Evolutionary conservation across 2,888 invertebrate genomes (phyloP).

Genomic region (Himalopsyche tibetana): DNA sequence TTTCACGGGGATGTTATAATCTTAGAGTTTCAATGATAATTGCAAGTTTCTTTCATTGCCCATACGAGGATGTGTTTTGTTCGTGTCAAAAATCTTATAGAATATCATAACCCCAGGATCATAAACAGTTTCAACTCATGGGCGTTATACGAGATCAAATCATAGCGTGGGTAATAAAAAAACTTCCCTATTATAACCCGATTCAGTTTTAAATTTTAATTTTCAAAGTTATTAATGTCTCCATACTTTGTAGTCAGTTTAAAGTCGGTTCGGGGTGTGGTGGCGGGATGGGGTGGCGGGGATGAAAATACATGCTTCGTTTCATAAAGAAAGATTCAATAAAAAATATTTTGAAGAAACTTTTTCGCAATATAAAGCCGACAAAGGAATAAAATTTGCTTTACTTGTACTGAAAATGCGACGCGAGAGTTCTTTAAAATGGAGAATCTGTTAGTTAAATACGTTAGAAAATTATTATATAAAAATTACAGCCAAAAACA

Average conservation of each 20-base stretch:
- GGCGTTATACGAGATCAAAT: conserved; percentile 14
- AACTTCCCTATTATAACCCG: conserved; percentile 23
- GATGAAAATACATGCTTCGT: neutral
- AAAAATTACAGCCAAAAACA: neutral
- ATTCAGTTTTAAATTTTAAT: conserved; percentile 31
- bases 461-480: neutral
- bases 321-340: conserved; percentile 27
- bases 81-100: too few species aligned
- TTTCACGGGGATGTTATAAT: too few species aligned
- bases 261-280: neutral
- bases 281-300: neutral
- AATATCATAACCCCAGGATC: neutral
- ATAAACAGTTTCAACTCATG: neutral
- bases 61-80: too few species aligned
- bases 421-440: conserved; percentile 4
- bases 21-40: too few species aligned
- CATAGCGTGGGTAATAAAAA: conserved; percentile 10
- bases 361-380: conserved; percentile 20
- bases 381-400: conserved; percentile 30
- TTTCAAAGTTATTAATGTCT: conserved; percentile 35
- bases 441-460: conserved; percentile 18
- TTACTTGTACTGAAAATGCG: neutral
- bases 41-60: too few species aligned
- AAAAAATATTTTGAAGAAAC: neutral
- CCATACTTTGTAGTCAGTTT: conserved; percentile 35